Percentiles rank a stretch among this genome's conserved stretches.
Evolutionary conservation across 2,797 vertebrate species (phyloP).

Genomic region (Oryzias sinensis): DNA sequence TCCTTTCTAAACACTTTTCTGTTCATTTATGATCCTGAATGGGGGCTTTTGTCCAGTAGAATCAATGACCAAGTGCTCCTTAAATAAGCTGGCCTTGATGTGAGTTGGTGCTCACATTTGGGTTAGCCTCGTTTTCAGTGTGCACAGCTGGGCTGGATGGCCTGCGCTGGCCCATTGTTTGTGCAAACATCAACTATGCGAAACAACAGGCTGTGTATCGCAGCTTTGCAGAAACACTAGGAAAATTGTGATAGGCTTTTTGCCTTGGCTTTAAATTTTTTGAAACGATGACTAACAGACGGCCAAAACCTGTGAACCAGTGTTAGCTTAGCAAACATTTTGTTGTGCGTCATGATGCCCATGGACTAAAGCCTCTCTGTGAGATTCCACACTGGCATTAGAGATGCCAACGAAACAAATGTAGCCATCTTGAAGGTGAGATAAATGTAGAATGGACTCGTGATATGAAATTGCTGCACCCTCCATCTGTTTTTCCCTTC

Average conservation of each 20-base stretch:
- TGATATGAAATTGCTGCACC: slow-evolving; percentile 36
- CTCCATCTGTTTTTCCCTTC: slow-evolving; percentile 18
- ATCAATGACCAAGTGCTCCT: slow-evolving; percentile 59
- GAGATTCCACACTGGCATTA: slow-evolving; percentile 48
- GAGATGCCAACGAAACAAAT: slow-evolving; percentile 46
- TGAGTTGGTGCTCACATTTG: slow-evolving; percentile 59
- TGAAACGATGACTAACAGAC: slow-evolving; percentile 29
- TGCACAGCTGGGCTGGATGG: slow-evolving; percentile 71
- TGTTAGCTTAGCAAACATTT: slow-evolving; percentile 15
- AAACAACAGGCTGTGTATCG: slow-evolving; percentile 35
- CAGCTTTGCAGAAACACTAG: slow-evolving; percentile 32
- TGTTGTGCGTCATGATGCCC: slow-evolving; percentile 1
- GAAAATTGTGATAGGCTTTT: slow-evolving; percentile 22
- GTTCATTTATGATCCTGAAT: slow-evolving; percentile 47
- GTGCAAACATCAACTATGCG: slow-evolving; percentile 61
- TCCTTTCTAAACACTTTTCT: slow-evolving; percentile 34
- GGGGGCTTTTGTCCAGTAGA: slow-evolving; percentile 57
- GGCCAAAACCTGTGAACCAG: slow-evolving; percentile 23
- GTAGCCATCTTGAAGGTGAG: slow-evolving; percentile 30
- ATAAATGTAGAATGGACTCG: slow-evolving; percentile 37
- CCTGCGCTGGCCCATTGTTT: slow-evolving; percentile 52
- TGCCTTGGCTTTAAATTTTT: slow-evolving; percentile 38
- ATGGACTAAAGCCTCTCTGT: slow-evolving; percentile 25
- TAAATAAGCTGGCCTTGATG: slow-evolving; percentile 62
- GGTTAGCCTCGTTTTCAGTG: slow-evolving; percentile 65